Evolutionary conservation across 2,888 invertebrate species (phyloP), one percentile per base, ranked within the genome.

Genomic region (Plagodis pulveraria): DNA sequence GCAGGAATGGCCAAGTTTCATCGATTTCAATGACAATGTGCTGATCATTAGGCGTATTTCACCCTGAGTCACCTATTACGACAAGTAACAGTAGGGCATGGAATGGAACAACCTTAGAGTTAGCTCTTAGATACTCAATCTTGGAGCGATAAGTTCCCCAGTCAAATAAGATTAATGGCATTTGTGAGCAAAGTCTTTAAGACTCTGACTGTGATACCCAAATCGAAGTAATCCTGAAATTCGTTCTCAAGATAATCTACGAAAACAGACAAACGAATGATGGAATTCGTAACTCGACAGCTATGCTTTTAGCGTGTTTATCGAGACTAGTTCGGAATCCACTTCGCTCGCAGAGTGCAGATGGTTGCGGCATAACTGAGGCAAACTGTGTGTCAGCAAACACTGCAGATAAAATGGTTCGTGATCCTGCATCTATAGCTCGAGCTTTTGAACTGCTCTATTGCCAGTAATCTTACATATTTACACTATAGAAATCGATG

Each of bases 301-400:
- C 46, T 36, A 42, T 32, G 53, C 35, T 51, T 58, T 58, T 50
- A 57, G 57, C 38, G 50, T 51, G 54, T 62, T 62, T 54, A 59
- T 36, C 44, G 46, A 12, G 44, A 51, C 53, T 33, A 46, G 49
- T 56, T 46, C 53, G 33, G 56, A 58, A 56, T 61, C 53, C 52
- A 49, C 35, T 33, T 6, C 43, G 22, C 22, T 6, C 11, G 33
- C 40, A 40, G 11, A 12, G 45, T 43, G 46, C 41, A 45, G n/a
- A 45, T 34, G 34, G 33, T 36, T 40, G 50, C 41, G 32, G 11
- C 44, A 41, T 33, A 47, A 56, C 50, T 53, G 45, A 48, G 44
- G 35, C 35, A 36, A 49, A 7, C 34, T 36, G 34, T 53, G 43
- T 50, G 58, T 52, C 50, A 42, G 51, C 51, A 63, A 50, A 57